Base-by-base conservation (phyloP, 1,140 invertebrate species). In the Pygmarrhopalites habei region DNA sequence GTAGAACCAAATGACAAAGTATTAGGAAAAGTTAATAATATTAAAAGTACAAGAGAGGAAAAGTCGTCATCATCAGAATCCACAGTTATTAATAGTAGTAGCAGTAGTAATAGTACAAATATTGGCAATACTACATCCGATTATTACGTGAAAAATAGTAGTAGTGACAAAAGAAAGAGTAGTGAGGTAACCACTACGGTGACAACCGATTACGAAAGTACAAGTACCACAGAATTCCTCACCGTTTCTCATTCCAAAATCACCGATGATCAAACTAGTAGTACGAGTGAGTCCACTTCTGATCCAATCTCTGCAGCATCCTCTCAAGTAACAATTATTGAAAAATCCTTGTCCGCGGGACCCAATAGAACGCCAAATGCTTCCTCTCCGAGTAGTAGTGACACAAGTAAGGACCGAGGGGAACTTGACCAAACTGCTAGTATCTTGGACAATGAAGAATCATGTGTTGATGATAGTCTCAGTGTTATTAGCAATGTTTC, bases 291-390 rank as follows among this genome's bases (percentile, higher is more conserved):
- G 7, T 64, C 62, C 23, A 47, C 58, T 58, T 64, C 62, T 1
- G 57, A 58, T 46, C 35, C 35, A 21, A 64, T 44, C n/a, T 64
- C 62, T 14, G 26, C 49, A n/a, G 53, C 62, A 1, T 64, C 59
- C n/a, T 62, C 59, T 30, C 64, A 66, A 62, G 55, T 62, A 17
- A 66, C 64, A 19, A 58, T 66, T 26, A 55, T 66, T 53, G 64
- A 66, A 47, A 52, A 66, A 25, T 60, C 35, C 35, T 23, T 58
- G 26, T 46, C 39, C 19, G 30, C 28, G 15, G 25, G 15, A 15
- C 26, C 4, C 15, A 41, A 10, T 25, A 44, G 17, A 15, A 47
- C 41, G 5, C 32, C 57, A 19, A 21, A 49, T 21, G 25, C n/a
- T 14, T 49, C 46, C 2, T 59, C 57, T 12, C 41, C 39, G 10